Evolutionary conservation across 2,888 invertebrate genomes (phyloP), one percentile per base, ranked within the genome.

Genomic region (Torymus tubicola): DNA sequence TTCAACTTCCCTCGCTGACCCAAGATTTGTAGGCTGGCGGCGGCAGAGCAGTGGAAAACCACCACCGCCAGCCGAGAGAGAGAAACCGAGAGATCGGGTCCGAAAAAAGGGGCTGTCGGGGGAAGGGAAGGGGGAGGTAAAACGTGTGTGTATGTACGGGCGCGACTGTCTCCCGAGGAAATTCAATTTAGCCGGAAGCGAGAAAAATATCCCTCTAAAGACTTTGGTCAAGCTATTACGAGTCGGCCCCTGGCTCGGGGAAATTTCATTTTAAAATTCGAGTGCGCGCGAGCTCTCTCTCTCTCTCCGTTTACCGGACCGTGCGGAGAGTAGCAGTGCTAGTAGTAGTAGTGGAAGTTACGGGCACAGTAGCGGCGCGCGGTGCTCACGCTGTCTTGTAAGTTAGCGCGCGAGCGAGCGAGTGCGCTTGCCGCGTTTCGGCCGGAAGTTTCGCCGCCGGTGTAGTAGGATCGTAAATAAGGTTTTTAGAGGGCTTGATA

Each of bases 101-200:
- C n/a, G 24, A 8, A 55, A 14, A 64, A 53, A 70, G 18, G 18
- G 31, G 12, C 10, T 42, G 42, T 1, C 42, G 42, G 2, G 31
- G 21, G 21, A 24, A 57, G 42, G 52, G 24, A 58, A 53, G 14
- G 65, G 14, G 18, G n/a, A 65, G 16, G 11, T 2, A 68, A 31
- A 64, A 31, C 31, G 58, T 57, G 42, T 31, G 31, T 31, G 31
- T 31, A 3, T 31, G 5, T 31, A 18, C n/a, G 31, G 14, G 50
- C 12, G 65, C 24, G 50, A 50, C 60, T 68, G 55, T 52, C 61
- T 21, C 16, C 24, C 13, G 18, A 55, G 61, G 71, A 74, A 74
- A 75, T 80, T 76, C 70, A 80, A 80, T 80, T 80, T 80, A 71
- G 55, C 61, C 71, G 50, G 60, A 68, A 65, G 65, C 52, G n/a